A percentile compares a stretch with the other conserved stretches of the same genome.
Conservation (phyloP, 2,113 vertebrate genomes). For the Lanius collurio region DNA sequence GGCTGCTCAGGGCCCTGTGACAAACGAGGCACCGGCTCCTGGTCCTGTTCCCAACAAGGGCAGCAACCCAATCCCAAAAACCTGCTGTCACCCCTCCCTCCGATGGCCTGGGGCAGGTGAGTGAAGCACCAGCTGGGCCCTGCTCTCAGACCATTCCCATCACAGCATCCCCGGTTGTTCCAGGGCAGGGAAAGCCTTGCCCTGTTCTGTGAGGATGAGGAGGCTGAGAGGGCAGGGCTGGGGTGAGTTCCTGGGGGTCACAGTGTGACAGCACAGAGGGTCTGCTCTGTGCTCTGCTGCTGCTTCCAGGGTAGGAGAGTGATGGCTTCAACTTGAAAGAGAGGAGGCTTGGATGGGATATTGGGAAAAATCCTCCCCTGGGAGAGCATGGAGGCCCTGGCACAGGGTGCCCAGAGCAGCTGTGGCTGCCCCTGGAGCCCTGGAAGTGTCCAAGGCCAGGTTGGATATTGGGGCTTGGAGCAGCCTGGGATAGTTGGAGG, state of each 20-base stretch:
- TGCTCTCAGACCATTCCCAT: accelerated
- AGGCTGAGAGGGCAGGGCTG: not conserved
- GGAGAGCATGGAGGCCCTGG: not conserved
- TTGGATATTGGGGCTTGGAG: not conserved
- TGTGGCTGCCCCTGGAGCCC: not conserved
- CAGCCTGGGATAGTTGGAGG: accelerated
- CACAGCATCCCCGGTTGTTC: accelerated
- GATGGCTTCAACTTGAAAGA: not conserved
- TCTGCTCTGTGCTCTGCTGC: not conserved
- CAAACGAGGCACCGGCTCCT: not conserved
- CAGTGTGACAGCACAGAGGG: accelerated
- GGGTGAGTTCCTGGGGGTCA: not conserved
- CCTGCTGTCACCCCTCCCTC: not conserved
- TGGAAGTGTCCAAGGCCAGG: not conserved
- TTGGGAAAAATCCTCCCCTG: not conserved
- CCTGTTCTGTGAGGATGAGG: not conserved
- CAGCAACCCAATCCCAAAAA: not conserved
- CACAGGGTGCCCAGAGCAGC: not conserved
- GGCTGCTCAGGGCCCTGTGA: constrained; percentile 7
- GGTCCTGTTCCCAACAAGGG: not conserved
- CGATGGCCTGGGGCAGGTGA: not conserved
- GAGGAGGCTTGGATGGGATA: not conserved
- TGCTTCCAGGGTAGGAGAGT: not conserved
- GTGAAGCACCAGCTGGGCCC: not conserved
- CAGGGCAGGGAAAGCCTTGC: not conserved